Evolutionary conservation across 2,888 invertebrate genomes (phyloP), one percentile per base, ranked within the genome.

Genomic region (Serripes groenlandicus): DNA sequence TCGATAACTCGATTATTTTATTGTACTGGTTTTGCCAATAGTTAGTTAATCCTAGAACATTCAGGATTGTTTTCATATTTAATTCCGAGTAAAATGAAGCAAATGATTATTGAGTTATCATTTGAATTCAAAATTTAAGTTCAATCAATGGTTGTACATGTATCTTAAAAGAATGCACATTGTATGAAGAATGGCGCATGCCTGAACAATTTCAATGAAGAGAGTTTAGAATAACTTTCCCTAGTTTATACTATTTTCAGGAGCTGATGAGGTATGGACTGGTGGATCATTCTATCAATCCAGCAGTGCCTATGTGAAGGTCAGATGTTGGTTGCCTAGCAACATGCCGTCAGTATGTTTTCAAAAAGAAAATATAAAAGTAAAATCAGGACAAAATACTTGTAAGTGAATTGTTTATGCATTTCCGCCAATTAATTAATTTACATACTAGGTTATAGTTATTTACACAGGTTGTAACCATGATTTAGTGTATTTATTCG

Each of bases 241-340:
- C n/a, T n/a, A n/a, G n/a, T 42, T 42, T 42, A 7, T 42, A 7
- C 18, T 42, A 18, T 42, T 7, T 42, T 7, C 18, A 18, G 54
- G 54, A 4, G 54, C 18, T 4, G 54, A 54, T 21, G 9, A 7
- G 5, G 18, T 11, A 21, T 58, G 58, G 58, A 58, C 58, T 5
- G 58, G 58, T n/a, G 58, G 58, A 28, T 58, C 26, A 9, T 7
- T 5, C 28, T 58, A 58, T 15, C 28, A 23, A n/a, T 58, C 58
- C 2, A 58, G 23, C 26, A 26, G 28, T 11, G 58, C 58, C 3
- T 58, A 58, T 58, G 58, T 58, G 26, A 58, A 58, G 58, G 58
- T 58, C 58, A 58, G 58, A 26, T 58, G 58, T 58, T 58, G 58
- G 58, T 58, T 15, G 15, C 58, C 58, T 58, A 58, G 58, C 58